phyloP scores from a whole-genome alignment of 2,888 invertebrate genomes.

The Anthophora plumipes region DNA sequence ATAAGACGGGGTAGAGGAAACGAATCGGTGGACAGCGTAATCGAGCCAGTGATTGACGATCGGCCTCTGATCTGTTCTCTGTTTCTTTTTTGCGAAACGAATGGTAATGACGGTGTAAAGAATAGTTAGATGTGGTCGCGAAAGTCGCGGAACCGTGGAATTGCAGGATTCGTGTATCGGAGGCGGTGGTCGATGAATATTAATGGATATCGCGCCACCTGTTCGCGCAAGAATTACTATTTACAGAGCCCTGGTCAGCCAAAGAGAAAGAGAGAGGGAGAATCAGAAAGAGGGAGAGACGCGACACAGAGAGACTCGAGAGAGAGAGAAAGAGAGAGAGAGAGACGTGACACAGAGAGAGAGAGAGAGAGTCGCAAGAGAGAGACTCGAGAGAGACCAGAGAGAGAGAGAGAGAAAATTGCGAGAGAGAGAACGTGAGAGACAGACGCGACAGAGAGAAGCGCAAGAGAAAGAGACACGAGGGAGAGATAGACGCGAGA shows the following conservation, averaged over 20 bases:
- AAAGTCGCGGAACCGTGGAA: conserved; percentile 23
- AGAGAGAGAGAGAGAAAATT: conserved; percentile 1
- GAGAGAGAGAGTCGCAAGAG: not conserved
- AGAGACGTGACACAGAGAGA: too few species aligned
- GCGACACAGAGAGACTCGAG: too few species aligned
- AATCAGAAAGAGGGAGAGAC: not conserved
- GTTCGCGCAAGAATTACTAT: conserved; percentile 22
- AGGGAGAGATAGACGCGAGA: too few species aligned
- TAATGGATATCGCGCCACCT: conserved; percentile 45
- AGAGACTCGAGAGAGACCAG: too few species aligned
- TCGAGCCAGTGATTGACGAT: conserved; percentile 25
- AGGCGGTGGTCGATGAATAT: conserved; percentile 38
- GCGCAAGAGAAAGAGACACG: too few species aligned
- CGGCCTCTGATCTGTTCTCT: conserved; percentile 1
- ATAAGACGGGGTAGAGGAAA: not conserved
- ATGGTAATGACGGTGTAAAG: conserved; percentile 7
- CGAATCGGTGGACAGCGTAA: conserved; percentile 20
- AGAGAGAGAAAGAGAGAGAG: not conserved
- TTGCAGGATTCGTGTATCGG: not conserved
- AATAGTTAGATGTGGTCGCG: not conserved
- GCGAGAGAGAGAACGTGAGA: not conserved
- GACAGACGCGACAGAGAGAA: too few species aligned
- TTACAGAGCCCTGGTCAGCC: conserved; percentile 26
- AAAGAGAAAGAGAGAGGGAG: too few species aligned
- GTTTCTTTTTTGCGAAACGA: not conserved